Evolutionary conservation across 2,113 vertebrate genomes (phyloP), one percentile per base, ranked within the genome.

Genomic region (Panthera leo): DNA sequence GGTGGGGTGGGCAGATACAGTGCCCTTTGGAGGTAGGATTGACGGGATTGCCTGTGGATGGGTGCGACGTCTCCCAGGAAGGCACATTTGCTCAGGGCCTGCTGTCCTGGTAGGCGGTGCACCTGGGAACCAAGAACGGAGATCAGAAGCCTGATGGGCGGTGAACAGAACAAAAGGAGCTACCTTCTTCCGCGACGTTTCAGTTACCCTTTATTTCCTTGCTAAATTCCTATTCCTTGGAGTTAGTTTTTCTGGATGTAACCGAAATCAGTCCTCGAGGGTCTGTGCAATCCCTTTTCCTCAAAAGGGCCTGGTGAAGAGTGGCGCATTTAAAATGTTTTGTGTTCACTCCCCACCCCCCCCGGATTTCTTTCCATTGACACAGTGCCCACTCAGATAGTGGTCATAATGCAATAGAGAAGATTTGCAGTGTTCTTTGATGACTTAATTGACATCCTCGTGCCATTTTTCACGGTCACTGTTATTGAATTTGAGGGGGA

Each of bases 401-500:
- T 80, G 80, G 75, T 73, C 53, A 6, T 15, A 29, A 80, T 21
- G 19, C 29, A 27, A 6, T 13, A 67, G 67, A 34, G 25, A 65
- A 25, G 51, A 96, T 14, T 78, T 51, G 51, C 71, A 76, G 36
- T 34, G 67, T 12, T 80, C 82, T 93, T 78, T 67, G 61, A 27
- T 94, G 90, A 55, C 70, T 84, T 34, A 15, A 58, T 67, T 82
- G 78, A 88, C 78, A 85, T 82, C 58, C 14, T 87, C 36, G 1
- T 86, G 42, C 51, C 80, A n/a, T 94, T 88, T 88, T 71, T 96
- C 84, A 27, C 76, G 51, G 71, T 68, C 34, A 70, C n/a, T 27
- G 13, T 85, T 82, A 85, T 4, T 96, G n/a, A 58, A 85, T 94
- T 94, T 91, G 67, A 93, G 36, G 16, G 21, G 70, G 65, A 70